These are phyloP conservation scores for Megaustenia siamemsis DNA, from an alignment of 2,888 invertebrate genomes.

Conservation along the genomic window DNA sequence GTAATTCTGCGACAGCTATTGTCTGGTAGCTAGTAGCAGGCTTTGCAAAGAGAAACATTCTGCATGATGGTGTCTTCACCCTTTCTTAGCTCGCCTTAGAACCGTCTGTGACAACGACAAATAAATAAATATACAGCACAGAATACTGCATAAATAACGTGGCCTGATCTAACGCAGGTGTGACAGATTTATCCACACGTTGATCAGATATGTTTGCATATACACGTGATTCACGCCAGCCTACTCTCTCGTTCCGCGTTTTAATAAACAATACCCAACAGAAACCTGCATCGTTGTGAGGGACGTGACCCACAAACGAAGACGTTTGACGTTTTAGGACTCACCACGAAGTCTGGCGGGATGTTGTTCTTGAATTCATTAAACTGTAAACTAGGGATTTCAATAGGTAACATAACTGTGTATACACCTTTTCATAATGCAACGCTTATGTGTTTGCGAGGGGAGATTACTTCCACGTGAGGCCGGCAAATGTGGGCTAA, in stretches of 20 bases:
- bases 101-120: not conserved
- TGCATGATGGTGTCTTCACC: constrained; percentile 3
- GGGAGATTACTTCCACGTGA: not conserved
- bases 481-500: not conserved
- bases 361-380: not conserved
- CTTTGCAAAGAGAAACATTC: too few relatives aligned
- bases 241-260: not conserved
- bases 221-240: not conserved
- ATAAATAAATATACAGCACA: not conserved
- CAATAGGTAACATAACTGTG: not conserved
- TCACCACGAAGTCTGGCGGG: not conserved
- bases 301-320: not conserved
- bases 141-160: constrained; percentile 14
- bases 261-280: not conserved
- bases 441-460: not conserved
- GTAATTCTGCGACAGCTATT: too few relatives aligned
- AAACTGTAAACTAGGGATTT: not conserved
- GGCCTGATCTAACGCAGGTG: not conserved
- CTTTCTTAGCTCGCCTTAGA: not conserved
- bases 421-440: not conserved
- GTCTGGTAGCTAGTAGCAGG: too few relatives aligned
- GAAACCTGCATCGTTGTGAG: not conserved
- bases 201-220: constrained; percentile 17
- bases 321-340: too few relatives aligned
- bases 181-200: constrained; percentile 21